These are phyloP conservation scores for Cladorhizidae sp. DNA, from an alignment of 37 sponge, comb jelly and placozoan genomes.

Conservation along the genomic window DNA sequence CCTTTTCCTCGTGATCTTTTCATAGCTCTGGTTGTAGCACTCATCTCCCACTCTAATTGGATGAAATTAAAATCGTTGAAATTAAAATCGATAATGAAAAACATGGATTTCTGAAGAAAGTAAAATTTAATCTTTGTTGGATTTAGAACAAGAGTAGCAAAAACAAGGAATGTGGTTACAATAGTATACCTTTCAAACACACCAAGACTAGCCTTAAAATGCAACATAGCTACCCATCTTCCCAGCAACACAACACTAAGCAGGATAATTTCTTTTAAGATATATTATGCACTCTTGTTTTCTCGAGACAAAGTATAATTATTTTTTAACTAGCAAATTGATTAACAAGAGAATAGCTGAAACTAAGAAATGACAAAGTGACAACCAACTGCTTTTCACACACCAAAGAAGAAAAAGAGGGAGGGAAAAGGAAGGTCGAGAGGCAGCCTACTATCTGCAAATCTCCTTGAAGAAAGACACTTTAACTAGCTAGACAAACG, in stretches of 20 bases:
- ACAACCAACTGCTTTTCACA: neutral
- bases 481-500: neutral
- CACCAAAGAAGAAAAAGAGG: neutral
- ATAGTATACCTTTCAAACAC: too few relatives aligned
- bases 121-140: too few relatives aligned
- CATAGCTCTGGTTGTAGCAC: constrained; percentile 13
- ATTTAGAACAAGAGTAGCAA: too few relatives aligned
- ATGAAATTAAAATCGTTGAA: neutral
- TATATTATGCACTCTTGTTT: too few relatives aligned
- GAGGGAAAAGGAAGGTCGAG: neutral
- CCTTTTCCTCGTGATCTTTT: constrained; percentile 23
- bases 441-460: neutral
- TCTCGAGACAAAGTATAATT: neutral
- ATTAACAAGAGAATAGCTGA: neutral
- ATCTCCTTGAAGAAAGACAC: neutral
- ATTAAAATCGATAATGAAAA: neutral
- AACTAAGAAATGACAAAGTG: neutral
- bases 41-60: constrained; percentile 12
- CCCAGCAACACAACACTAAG: too few relatives aligned
- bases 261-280: too few relatives aligned
- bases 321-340: neutral
- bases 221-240: too few relatives aligned
- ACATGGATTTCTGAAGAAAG: neutral
- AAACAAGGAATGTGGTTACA: too few relatives aligned
- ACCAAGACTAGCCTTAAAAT: too few relatives aligned